Evolutionary conservation across 2,888 invertebrate genomes (phyloP), one percentile per base, ranked within the genome.

Genomic region (Spilosoma lubricipeda): DNA sequence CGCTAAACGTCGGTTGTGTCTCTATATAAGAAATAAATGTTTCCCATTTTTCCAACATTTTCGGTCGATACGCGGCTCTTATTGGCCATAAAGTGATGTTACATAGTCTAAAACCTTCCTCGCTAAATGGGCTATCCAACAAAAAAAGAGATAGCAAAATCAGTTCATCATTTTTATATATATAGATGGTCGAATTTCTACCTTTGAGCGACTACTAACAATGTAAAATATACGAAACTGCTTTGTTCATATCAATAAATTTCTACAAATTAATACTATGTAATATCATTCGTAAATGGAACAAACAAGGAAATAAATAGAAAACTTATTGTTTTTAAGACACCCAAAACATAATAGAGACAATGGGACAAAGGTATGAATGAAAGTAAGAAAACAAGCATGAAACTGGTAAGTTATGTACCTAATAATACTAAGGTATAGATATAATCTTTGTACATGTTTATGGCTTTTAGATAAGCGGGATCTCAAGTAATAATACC

Each of bases 341-440:
- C 27, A 67, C 42, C 42, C 27, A 42, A 42, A 67, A 8, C 42
- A 27, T 56, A 56, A 42, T 15, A 45, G 20, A 2, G 27, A 30
- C 67, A 52, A 52, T 52, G 23, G 52, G 23, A 1, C 23, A 23
- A 52, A 8, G 52, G 9, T 23, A 52, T 23, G 23, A 52, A 52
- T n/a, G n/a, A n/a, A n/a, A 52, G 36, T 36, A 36, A 36, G 56
- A 56, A 27, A 56, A 56, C n/a, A 27, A 56, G 13, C 3, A 39
- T 56, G 42, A 72, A 23, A 30, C 67, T 59, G 9, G 59, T 15
- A 72, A 56, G 45, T 72, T 67, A 72, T 59, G 42, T 67, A n/a
- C n/a, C n/a, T n/a, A 30, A 67, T 72, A 39, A 30, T 72, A 67
- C 36, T 36, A 71, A 27, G 52, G 20, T 36, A 66, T n/a, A 27